Evolutionary conservation across 1,140 invertebrate species (phyloP).

Genomic region (Dinoponera quadriceps): DNA sequence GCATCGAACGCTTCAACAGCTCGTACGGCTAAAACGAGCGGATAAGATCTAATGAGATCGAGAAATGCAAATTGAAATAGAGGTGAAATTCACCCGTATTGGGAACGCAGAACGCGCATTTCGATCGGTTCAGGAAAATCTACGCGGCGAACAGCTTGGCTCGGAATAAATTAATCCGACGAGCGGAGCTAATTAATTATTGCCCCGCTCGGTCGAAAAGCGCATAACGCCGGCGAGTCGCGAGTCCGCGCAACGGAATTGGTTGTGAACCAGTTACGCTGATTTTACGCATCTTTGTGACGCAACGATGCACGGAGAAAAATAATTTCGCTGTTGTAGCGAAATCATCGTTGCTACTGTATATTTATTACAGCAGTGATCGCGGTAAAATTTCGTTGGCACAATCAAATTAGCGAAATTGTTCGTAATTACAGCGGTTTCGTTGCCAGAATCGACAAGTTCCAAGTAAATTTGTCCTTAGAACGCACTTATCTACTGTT

Average conservation of each 20-base stretch:
- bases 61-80: slow-evolving; percentile 21
- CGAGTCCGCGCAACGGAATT: neutral
- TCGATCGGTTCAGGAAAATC: slow-evolving; percentile 33
- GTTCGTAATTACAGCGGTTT: too few relatives aligned
- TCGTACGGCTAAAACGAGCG: slow-evolving; percentile 5
- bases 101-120: neutral
- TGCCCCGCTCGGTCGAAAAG: neutral
- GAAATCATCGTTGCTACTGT: too few relatives aligned
- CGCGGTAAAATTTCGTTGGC: too few relatives aligned
- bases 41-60: slow-evolving; percentile 56
- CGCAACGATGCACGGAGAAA: too few relatives aligned
- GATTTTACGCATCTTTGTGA: neutral
- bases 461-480: too few relatives aligned
- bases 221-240: neutral
- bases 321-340: too few relatives aligned
- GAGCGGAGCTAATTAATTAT: slow-evolving; percentile 37
- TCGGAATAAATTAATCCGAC: slow-evolving; percentile 5
- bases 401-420: too few relatives aligned
- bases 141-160: neutral
- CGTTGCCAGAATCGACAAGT: too few relatives aligned
- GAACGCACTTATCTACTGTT: too few relatives aligned
- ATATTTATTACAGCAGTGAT: too few relatives aligned
- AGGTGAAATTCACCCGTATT: neutral
- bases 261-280: too few relatives aligned
- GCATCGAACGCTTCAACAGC: slow-evolving; percentile 40